Conservation (phyloP, 2,113 vertebrate species). For the cat (Felis catus) region DNA sequence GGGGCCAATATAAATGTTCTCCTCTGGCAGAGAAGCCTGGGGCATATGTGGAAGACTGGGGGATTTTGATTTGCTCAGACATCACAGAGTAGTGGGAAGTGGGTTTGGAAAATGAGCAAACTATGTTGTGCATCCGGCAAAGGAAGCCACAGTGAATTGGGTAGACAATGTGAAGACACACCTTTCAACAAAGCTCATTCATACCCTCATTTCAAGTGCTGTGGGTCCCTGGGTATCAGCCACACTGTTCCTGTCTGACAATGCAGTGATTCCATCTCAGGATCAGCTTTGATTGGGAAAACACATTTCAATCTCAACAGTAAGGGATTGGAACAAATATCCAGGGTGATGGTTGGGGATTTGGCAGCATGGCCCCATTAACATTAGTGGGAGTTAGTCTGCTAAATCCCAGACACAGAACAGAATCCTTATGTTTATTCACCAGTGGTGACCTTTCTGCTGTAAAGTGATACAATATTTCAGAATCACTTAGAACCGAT, state of each 20-base stretch:
- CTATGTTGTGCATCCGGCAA: not conserved
- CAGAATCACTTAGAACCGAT: slow-evolving; percentile 77
- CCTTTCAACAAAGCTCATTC: slow-evolving; percentile 16
- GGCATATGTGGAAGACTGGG: not conserved
- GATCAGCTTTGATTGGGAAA: slow-evolving; percentile 56
- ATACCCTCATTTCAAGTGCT: not conserved
- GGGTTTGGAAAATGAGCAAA: not conserved
- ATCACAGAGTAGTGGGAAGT: not conserved
- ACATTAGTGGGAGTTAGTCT: slow-evolving; percentile 70
- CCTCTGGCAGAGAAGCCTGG: not conserved
- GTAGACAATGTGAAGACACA: not conserved
- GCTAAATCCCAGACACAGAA: slow-evolving; percentile 70
- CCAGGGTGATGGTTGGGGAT: slow-evolving; percentile 65
- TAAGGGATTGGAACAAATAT: slow-evolving; percentile 72
- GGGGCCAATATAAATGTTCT: not conserved
- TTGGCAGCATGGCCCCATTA: slow-evolving; percentile 72
- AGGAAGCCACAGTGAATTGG: not conserved
- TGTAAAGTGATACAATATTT: slow-evolving; percentile 83
- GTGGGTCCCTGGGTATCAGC: not conserved
- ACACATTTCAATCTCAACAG: slow-evolving; percentile 59
- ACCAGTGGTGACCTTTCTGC: slow-evolving; percentile 74
- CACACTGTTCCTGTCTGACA: not conserved
- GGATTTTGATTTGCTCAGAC: not conserved
- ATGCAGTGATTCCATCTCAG: not conserved
- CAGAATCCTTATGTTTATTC: slow-evolving; percentile 75